Conservation (phyloP, 2,888 invertebrate species). For the Dusona sp. region DNA sequence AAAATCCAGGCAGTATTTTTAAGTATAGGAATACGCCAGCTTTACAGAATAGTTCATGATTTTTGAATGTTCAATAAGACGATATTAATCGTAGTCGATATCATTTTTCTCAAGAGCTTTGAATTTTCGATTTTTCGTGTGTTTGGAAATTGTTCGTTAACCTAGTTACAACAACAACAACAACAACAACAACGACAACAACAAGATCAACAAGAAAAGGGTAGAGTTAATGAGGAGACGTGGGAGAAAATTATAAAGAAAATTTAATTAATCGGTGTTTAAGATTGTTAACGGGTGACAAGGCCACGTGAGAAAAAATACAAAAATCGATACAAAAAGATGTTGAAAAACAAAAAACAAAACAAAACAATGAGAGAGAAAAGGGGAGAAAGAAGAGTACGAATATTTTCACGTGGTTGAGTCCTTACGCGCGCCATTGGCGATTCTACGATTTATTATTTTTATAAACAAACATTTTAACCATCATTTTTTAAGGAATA, state of each 20-base stretch:
- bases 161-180: background rate
- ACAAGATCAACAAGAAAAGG: background rate
- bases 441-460: slow-evolving; percentile 68
- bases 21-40: slow-evolving; percentile 70
- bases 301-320: slow-evolving; percentile 22
- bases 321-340: background rate
- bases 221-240: slow-evolving; percentile 14
- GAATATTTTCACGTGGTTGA: slow-evolving; percentile 43
- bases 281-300: slow-evolving; percentile 68
- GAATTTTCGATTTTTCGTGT: slow-evolving; percentile 53
- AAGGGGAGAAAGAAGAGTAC: background rate
- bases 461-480: slow-evolving; percentile 63
- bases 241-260: slow-evolving; percentile 20
- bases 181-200: background rate
- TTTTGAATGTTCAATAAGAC: slow-evolving; percentile 51
- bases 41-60: slow-evolving; percentile 44
- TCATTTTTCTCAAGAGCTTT: slow-evolving; percentile 54
- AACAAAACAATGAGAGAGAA: background rate
- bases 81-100: slow-evolving; percentile 56
- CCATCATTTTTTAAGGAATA: slow-evolving; percentile 48
- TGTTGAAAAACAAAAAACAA: background rate
- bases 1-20: slow-evolving; percentile 80
- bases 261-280: slow-evolving; percentile 72
- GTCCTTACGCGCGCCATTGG: slow-evolving; percentile 30
- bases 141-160: slow-evolving; percentile 29